Percentiles rank a stretch among this genome's conserved stretches.
phyloP scores from a whole-genome alignment of 2,797 vertebrate genomes.

The Poeciliopsis presidionis region DNA sequence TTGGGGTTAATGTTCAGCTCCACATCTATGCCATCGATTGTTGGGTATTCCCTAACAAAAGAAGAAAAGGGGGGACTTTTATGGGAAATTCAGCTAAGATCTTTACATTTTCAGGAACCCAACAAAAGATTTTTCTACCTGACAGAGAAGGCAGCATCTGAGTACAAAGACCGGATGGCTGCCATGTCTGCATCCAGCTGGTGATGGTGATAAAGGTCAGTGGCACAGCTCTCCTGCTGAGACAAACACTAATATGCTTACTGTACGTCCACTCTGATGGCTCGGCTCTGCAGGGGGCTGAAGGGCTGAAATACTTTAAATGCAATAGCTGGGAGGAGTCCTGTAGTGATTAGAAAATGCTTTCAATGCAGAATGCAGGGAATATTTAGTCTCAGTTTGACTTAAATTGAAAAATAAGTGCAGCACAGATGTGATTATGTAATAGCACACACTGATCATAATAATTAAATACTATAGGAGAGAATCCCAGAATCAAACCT shows the following conservation, averaged over 20 bases:
- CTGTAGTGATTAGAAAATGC: neutral
- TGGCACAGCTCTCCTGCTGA: slow-evolving; percentile 84
- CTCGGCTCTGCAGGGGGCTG: slow-evolving; percentile 40
- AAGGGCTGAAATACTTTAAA: slow-evolving; percentile 32
- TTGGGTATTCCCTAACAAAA: slow-evolving; percentile 86
- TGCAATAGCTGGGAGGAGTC: slow-evolving; percentile 1
- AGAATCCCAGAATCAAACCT: neutral
- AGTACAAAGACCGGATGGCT: slow-evolving; percentile 91
- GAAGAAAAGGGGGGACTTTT: neutral
- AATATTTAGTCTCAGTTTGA: neutral
- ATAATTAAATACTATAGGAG: neutral
- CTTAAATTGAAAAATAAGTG: neutral
- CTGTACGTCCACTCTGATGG: slow-evolving; percentile 19
- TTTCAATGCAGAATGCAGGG: neutral
- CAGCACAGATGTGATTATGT: neutral
- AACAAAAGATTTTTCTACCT: slow-evolving; percentile 75
- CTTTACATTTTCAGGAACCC: neutral
- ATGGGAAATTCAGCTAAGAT: neutral
- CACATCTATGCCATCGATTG: slow-evolving; percentile 91
- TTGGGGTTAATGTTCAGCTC: slow-evolving; percentile 89
- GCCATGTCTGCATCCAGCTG: slow-evolving; percentile 92
- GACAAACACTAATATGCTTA: slow-evolving; percentile 57
- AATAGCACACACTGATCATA: neutral
- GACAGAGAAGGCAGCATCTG: slow-evolving; percentile 87
- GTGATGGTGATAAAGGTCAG: slow-evolving; percentile 88